Conservation (phyloP, 2,888 invertebrate genomes). For the Zootermopsis nevadensis region DNA sequence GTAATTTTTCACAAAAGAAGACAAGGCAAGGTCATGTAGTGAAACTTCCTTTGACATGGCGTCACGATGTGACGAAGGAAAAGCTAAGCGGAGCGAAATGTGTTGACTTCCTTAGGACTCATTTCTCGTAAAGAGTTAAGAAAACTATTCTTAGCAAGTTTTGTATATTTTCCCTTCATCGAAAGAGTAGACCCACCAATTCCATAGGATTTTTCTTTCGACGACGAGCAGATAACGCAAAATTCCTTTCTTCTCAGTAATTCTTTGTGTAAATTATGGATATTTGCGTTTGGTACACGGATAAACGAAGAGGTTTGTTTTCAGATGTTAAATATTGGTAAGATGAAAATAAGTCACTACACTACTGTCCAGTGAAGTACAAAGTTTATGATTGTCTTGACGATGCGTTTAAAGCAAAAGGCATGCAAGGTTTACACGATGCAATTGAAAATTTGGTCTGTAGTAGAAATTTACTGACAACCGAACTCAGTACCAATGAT, state of each 20-base stretch:
- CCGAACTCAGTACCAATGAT: too few species aligned
- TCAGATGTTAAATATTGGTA: not conserved
- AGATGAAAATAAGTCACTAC: too few species aligned
- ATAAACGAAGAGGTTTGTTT: not conserved
- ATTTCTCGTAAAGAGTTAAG: not conserved
- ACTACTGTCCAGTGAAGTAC: too few species aligned
- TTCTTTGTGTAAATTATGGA: too few species aligned
- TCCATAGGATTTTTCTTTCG: not conserved
- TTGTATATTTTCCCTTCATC: not conserved
- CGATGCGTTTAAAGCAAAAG: too few species aligned
- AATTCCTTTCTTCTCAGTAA: too few species aligned
- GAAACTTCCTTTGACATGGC: not conserved
- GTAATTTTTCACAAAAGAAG: too few species aligned
- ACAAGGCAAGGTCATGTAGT: not conserved
- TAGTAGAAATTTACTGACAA: too few species aligned
- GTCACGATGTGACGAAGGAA: not conserved
- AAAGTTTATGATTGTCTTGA: too few species aligned
- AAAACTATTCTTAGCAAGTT: not conserved
- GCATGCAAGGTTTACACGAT: too few species aligned
- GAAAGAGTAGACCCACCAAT: not conserved
- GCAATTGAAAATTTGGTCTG: too few species aligned
- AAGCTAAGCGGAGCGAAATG: not conserved
- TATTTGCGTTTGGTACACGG: not conserved
- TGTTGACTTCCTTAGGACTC: not conserved
- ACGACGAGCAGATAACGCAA: too few species aligned